These are phyloP conservation scores for Galerucella pusilla DNA, from an alignment of 2,888 invertebrate genomes.

Conservation along the genomic window DNA sequence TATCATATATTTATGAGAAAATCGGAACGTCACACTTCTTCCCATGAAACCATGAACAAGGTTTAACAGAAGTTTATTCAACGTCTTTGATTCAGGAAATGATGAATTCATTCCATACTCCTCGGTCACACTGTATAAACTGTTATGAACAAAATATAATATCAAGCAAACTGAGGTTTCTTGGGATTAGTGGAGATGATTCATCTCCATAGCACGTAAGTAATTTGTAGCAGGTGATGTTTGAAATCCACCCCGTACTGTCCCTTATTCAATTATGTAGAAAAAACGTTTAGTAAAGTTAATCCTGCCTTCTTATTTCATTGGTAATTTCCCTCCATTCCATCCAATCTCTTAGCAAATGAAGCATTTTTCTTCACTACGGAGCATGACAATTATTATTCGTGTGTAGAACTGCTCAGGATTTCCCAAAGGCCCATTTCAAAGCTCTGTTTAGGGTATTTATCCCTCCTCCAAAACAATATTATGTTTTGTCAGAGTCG, in stretches of 20 bases:
- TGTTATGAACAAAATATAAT: too few species aligned
- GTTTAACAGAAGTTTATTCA: too few species aligned
- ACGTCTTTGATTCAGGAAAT: too few species aligned
- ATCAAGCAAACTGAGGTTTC: too few species aligned
- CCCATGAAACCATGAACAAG: too few species aligned
- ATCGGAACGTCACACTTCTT: too few species aligned
- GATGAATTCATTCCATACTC: too few species aligned
- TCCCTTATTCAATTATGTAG: slow-evolving; percentile 21
- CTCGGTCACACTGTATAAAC: too few species aligned
- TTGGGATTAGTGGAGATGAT: not conserved
- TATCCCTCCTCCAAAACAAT: slow-evolving; percentile 37
- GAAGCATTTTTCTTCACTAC: slow-evolving; percentile 36
- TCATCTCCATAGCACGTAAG: not conserved
- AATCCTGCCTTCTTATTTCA: slow-evolving; percentile 19
- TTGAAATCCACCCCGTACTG: not conserved
- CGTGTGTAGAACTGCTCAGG: slow-evolving; percentile 33
- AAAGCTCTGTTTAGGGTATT: slow-evolving; percentile 33
- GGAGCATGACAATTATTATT: slow-evolving; percentile 36
- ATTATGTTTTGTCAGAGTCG: slow-evolving; percentile 16
- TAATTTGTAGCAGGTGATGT: not conserved
- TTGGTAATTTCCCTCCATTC: slow-evolving; percentile 28
- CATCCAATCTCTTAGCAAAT: slow-evolving; percentile 29
- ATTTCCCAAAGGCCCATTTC: slow-evolving; percentile 40
- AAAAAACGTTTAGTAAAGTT: slow-evolving; percentile 23
- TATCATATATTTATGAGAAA: too few species aligned